Evolutionary conservation across 2,888 invertebrate genomes (phyloP).

Genomic region (Diplolepis rosae): DNA sequence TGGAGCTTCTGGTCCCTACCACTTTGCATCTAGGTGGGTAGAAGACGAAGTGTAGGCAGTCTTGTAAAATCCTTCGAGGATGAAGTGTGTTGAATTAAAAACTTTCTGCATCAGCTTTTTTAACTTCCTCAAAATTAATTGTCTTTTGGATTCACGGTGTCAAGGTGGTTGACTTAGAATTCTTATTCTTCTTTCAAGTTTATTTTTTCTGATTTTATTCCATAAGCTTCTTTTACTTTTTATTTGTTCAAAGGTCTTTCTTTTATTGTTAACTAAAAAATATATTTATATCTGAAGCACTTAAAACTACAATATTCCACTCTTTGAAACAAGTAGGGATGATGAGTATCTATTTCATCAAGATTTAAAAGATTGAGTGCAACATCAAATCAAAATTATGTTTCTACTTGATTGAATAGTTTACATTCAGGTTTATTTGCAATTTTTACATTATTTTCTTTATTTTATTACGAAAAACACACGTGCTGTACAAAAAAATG

Average conservation of each 20-base stretch:
- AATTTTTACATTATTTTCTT: background rate
- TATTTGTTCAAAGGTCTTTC: background rate
- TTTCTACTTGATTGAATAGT: background rate
- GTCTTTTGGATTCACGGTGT: background rate
- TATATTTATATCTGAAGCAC: too few relatives aligned
- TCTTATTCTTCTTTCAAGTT: background rate
- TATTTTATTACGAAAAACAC: background rate
- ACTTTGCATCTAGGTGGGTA: constrained; percentile 62
- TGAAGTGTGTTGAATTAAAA: constrained; percentile 49
- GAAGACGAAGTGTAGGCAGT: constrained; percentile 59
- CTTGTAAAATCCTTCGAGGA: constrained; percentile 46
- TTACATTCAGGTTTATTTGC: background rate
- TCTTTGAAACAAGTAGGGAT: too few relatives aligned
- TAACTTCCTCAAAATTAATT: background rate
- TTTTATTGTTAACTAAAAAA: too few relatives aligned
- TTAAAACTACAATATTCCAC: too few relatives aligned
- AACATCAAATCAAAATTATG: background rate
- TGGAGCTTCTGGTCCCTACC: constrained; percentile 65
- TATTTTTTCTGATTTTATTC: background rate
- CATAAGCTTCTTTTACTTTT: background rate
- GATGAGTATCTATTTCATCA: too few relatives aligned
- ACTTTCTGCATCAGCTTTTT: constrained; percentile 28
- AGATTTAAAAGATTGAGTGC: background rate
- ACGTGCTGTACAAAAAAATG: background rate
- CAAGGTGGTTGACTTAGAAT: background rate